Evolutionary conservation across 2,888 invertebrate genomes (phyloP).

Genomic region (Drosophila parthenogenetica): DNA sequence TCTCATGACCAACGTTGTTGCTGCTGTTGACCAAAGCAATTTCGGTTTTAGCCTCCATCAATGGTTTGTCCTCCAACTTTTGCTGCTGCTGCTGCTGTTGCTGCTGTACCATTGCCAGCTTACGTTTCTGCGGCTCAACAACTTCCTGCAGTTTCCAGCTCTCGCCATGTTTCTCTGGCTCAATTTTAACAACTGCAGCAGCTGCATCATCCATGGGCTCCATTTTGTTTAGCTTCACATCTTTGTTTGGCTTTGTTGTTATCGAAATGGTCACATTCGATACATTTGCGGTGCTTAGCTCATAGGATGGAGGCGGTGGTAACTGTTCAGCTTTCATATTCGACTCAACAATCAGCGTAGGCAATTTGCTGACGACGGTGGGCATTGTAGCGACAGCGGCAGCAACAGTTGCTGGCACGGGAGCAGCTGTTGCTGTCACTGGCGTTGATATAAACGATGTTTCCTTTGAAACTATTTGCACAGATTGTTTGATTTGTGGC

Average conservation of each 20-base stretch:
- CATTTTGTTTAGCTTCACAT: slow-evolving; percentile 41
- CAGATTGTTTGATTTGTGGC: slow-evolving; percentile 57
- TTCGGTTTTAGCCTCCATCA: slow-evolving; percentile 41
- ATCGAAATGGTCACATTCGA: slow-evolving; percentile 75
- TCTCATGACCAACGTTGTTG: slow-evolving; percentile 47
- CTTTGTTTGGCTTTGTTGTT: slow-evolving; percentile 67
- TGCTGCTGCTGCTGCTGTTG: slow-evolving; percentile 38
- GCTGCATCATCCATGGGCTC: slow-evolving; percentile 29
- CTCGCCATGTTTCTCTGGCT: slow-evolving; percentile 53
- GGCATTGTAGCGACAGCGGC: slow-evolving; percentile 21
- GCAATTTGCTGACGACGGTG: slow-evolving; percentile 45
- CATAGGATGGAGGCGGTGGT: slow-evolving; percentile 59
- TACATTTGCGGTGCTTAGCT: slow-evolving; percentile 47
- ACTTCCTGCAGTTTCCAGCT: slow-evolving; percentile 54
- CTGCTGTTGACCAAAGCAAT: slow-evolving; percentile 22
- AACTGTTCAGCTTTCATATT: slow-evolving; percentile 37
- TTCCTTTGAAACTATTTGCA: slow-evolving; percentile 86
- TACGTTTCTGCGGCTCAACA: slow-evolving; percentile 57
- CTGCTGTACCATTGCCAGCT: slow-evolving; percentile 35
- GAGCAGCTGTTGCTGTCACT: slow-evolving; percentile 13
- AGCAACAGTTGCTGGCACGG: slow-evolving; percentile 13
- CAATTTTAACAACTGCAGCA: slow-evolving; percentile 4
- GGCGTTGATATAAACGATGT: slow-evolving; percentile 87
- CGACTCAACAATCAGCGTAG: slow-evolving; percentile 38
- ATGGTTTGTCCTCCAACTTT: slow-evolving; percentile 42